These are phyloP conservation scores for Troides aeacus DNA, from an alignment of 2,888 invertebrate genomes.

Conservation along the genomic window DNA sequence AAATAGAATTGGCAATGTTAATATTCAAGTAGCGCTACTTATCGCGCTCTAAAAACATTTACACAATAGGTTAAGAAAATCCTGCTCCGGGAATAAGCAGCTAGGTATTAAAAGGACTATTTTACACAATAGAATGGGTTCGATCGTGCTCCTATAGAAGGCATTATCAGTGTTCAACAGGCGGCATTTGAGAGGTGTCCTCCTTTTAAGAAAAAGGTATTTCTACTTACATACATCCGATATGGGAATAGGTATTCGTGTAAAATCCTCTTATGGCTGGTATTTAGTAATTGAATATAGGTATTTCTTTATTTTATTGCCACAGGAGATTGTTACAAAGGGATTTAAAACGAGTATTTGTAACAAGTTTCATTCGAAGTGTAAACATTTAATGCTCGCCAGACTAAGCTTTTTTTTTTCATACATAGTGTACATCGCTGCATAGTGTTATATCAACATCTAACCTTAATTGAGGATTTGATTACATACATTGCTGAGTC, in stretches of 20 bases:
- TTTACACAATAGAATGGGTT: constrained; percentile 32
- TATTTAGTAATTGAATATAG: constrained; percentile 14
- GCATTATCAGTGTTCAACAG: constrained; percentile 32
- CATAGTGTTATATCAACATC: too few relatives aligned
- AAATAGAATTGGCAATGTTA: constrained; percentile 24
- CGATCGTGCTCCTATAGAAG: constrained; percentile 30
- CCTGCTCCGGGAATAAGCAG: constrained; percentile 25
- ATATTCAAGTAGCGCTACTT: constrained; percentile 29
- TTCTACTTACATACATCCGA: constrained; percentile 30
- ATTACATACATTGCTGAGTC: too few relatives aligned
- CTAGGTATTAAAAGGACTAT: constrained; percentile 30
- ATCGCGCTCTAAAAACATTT: constrained; percentile 30
- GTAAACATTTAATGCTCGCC: too few relatives aligned
- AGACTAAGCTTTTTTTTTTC: too few relatives aligned
- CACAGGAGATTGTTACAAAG: too few relatives aligned
- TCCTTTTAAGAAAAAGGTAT: constrained; percentile 28
- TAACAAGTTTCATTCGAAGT: too few relatives aligned
- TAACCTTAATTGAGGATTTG: too few relatives aligned
- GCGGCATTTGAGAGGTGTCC: constrained; percentile 32
- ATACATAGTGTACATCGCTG: too few relatives aligned
- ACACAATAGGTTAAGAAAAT: constrained; percentile 31
- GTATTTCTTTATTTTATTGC: constrained; percentile 2
- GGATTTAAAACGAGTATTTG: too few relatives aligned
- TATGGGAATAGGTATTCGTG: constrained; percentile 29
- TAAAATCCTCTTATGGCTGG: constrained; percentile 25